These are phyloP conservation scores for Amorpha juglandis DNA, from an alignment of 2,888 invertebrate genomes.

Conservation along the genomic window DNA sequence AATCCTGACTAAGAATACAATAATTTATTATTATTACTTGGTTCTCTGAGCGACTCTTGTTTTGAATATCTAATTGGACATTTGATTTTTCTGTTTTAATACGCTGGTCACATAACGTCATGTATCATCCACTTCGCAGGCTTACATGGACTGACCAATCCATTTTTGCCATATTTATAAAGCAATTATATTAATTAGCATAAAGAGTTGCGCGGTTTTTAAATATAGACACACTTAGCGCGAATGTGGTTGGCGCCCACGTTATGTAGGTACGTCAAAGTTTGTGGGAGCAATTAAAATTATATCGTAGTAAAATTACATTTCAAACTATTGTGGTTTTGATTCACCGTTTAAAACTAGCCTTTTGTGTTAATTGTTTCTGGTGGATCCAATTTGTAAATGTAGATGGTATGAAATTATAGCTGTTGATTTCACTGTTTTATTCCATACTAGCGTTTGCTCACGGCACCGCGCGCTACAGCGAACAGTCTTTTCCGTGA, in stretches of 20 bases:
- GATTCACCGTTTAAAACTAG: not conserved
- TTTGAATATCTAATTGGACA: too few relatives aligned
- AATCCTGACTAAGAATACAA: too few relatives aligned
- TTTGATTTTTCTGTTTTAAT: not conserved
- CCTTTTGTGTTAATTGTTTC: not conserved
- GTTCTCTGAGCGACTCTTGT: too few relatives aligned
- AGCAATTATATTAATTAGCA: conserved; percentile 5
- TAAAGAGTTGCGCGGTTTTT: conserved; percentile 5
- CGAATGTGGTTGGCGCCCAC: not conserved
- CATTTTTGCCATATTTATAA: conserved; percentile 6
- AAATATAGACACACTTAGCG: not conserved
- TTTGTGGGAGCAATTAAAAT: conserved; percentile 8
- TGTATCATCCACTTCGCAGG: not conserved
- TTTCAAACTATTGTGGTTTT: conserved; percentile 26
- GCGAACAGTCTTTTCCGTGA: too few relatives aligned
- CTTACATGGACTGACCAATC: not conserved
- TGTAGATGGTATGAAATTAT: too few relatives aligned
- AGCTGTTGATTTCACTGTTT: too few relatives aligned
- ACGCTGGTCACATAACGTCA: not conserved
- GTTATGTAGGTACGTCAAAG: not conserved
- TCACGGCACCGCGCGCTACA: too few relatives aligned
- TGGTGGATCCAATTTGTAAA: not conserved
- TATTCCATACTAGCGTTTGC: too few relatives aligned
- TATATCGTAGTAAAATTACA: conserved; percentile 4
- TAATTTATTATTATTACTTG: too few relatives aligned